Evolutionary conservation across 2,797 vertebrate species (phyloP).

Genomic region (Amphiprion clarkii): DNA sequence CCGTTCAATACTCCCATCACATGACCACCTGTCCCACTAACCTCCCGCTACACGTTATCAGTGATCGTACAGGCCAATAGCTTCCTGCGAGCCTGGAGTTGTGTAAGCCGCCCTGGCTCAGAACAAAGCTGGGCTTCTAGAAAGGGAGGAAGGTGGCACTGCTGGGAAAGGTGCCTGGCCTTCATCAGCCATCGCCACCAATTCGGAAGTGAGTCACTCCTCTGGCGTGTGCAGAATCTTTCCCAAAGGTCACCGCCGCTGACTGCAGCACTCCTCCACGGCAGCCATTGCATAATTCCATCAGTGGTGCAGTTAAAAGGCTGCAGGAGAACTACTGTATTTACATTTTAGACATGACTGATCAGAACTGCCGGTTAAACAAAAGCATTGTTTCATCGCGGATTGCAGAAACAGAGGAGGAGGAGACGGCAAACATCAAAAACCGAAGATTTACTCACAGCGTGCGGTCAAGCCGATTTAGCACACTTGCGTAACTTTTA

Average conservation of each 20-base stretch:
- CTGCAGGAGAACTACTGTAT: conserved; percentile 17
- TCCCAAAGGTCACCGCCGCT: conserved; percentile 58
- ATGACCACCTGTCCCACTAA: conserved; percentile 61
- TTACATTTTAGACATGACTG: conserved; percentile 29
- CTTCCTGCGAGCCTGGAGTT: conserved; percentile 55
- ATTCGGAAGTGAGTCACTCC: conserved; percentile 79
- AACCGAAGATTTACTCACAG: too few relatives aligned
- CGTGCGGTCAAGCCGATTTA: too few relatives aligned
- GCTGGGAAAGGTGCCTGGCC: conserved; percentile 69
- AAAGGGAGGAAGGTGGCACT: conserved; percentile 54
- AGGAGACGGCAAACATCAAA: too few relatives aligned
- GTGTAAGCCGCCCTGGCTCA: conserved; percentile 47
- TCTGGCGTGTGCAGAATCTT: conserved; percentile 65
- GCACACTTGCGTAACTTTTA: neutral
- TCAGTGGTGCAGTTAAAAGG: conserved; percentile 14
- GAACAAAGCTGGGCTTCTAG: conserved; percentile 58
- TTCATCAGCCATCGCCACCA: conserved; percentile 75
- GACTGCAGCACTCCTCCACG: conserved; percentile 47
- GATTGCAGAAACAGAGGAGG: neutral
- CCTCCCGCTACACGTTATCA: conserved; percentile 61
- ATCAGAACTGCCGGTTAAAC: conserved; percentile 17
- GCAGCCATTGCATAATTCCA: conserved; percentile 59
- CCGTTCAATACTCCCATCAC: conserved; percentile 54
- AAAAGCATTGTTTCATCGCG: neutral
- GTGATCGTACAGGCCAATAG: conserved; percentile 33